Evolutionary conservation across 2,888 invertebrate genomes (phyloP), one percentile per base, ranked within the genome.

Genomic region (Mactromeris polynyma): DNA sequence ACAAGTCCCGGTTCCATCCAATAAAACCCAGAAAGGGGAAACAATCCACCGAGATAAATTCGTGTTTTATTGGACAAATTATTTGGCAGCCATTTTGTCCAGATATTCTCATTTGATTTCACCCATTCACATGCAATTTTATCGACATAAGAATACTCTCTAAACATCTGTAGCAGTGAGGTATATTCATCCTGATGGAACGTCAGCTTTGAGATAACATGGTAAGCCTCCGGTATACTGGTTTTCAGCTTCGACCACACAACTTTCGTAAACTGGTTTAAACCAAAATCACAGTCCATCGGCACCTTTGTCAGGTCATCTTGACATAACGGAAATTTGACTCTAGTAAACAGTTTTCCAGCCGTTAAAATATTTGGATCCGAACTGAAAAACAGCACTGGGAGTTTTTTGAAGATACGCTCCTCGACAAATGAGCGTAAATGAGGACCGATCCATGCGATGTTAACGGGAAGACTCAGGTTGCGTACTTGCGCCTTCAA

Each of bases 61-160:
- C 95, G 96, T 19, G 96, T 96, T 94, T 97, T 97, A 81, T 95
- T 95, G 6, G 95, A 94, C 40, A 96, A 95, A 87, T 94, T 97
- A 1, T 96, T 93, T 1, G 97, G 97, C 77, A 97, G 95, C 97
- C 97, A 97, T 1, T 95, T 89, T 0, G 91, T 93, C 97, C 97
- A 97, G 0, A 96, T 96, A 0, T 96, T 92, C 7, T 96, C 92
- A 80, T 95, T 90, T 0, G 97, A 94, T 19, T 92, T 95, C 92
- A 98, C 96, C 98, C 98, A 98, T 9, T 97, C 96, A 95, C 98
- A 98, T 0, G 98, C 98, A 0, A 97, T 97, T 0, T 97, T 96
- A 3, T 97, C 81, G 1, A 89, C 89, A 78, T 86, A 91, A 31
- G 89, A 87, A 84, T 83, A 92, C 54, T 83, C 89, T 64, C 89